These are phyloP conservation scores for Semicossyphus pulcher DNA, from an alignment of 2,113 vertebrate genomes.

Conservation along the genomic window DNA sequence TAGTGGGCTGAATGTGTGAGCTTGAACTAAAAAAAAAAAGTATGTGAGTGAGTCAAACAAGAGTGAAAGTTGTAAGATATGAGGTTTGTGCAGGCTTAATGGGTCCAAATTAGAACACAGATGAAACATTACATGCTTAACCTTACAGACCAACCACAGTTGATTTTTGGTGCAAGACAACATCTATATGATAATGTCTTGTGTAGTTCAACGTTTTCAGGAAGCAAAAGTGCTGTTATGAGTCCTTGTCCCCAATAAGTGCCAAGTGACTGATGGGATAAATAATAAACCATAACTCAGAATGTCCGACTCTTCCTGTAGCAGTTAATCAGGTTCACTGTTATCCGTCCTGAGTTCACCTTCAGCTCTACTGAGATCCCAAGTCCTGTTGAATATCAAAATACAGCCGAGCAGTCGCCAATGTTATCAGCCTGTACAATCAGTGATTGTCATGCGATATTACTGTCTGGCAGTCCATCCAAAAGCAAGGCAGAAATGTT, in stretches of 20 bases:
- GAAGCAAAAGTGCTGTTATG: not conserved
- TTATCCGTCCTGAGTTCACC: slow-evolving; percentile 34
- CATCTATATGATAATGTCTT: not conserved
- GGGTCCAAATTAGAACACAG: not conserved
- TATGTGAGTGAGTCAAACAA: slow-evolving; percentile 9
- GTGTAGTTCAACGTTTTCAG: not conserved
- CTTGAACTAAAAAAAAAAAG: slow-evolving; percentile 22
- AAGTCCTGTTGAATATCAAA: slow-evolving; percentile 13
- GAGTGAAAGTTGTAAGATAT: slow-evolving; percentile 13
- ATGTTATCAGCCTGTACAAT: slow-evolving; percentile 1
- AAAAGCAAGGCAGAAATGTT: not conserved
- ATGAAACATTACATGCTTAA: not conserved
- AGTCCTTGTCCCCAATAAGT: not conserved
- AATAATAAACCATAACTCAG: slow-evolving; percentile 50
- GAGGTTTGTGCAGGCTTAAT: not conserved
- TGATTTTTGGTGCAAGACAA: not conserved
- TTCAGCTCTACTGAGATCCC: slow-evolving; percentile 9
- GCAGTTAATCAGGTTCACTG: slow-evolving; percentile 33
- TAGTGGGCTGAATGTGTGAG: slow-evolving; percentile 56
- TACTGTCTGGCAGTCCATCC: not conserved
- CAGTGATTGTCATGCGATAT: slow-evolving; percentile 4
- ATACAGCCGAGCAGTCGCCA: not conserved
- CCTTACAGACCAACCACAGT: not conserved
- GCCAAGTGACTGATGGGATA: slow-evolving; percentile 25
- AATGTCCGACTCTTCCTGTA: slow-evolving; percentile 45